Conservation (phyloP, 2,113 vertebrate species). For the Lasiurus borealis region DNA sequence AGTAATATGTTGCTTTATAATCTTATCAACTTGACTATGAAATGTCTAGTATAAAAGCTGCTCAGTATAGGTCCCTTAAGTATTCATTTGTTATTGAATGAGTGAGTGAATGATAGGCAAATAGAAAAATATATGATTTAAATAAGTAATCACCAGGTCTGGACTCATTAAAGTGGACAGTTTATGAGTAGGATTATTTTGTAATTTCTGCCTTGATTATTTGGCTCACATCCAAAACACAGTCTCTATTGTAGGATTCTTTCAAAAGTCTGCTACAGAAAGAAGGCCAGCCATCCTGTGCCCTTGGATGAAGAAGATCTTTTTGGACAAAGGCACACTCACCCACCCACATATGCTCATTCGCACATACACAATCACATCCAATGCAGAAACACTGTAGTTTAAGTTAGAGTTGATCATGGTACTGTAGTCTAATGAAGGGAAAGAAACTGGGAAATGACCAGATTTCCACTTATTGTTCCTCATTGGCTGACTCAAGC, state of each 20-base stretch:
- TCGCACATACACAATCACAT: neutral
- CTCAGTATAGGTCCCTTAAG: neutral
- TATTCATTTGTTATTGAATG: neutral
- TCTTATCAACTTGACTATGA: neutral
- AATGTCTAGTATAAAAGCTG: neutral
- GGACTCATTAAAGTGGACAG: neutral
- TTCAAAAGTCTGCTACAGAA: neutral
- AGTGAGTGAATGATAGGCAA: neutral
- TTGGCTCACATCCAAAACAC: neutral
- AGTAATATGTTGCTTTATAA: constrained; percentile 1
- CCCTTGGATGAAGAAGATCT: neutral
- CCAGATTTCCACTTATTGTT: constrained; percentile 24
- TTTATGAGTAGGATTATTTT: neutral
- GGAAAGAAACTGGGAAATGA: neutral
- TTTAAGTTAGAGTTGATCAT: constrained; percentile 17
- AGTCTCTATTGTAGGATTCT: neutral
- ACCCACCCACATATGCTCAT: neutral
- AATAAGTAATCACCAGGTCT: neutral
- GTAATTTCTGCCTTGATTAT: constrained; percentile 43
- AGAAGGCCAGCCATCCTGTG: neutral
- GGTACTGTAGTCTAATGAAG: neutral
- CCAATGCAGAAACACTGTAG: neutral
- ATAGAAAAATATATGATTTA: constrained; percentile 17
- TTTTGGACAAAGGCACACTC: neutral
- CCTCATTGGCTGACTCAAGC: constrained; percentile 22